Conservation (phyloP, 2,113 vertebrate species). For the Phrynosoma blainvillii region DNA sequence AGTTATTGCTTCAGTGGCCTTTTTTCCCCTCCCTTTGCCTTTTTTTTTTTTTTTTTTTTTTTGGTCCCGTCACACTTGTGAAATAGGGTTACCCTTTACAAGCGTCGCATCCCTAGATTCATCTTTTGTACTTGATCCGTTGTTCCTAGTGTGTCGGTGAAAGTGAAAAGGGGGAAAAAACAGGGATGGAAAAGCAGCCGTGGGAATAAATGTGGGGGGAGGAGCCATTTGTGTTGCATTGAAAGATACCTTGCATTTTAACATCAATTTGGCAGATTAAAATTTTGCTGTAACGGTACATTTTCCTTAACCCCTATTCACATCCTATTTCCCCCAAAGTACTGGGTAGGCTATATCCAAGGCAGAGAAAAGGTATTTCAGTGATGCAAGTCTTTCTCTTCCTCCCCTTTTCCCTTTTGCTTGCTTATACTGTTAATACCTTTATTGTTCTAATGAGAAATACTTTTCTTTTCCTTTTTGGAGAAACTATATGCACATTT, state of each 20-base stretch:
- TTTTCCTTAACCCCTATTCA: slow-evolving; percentile 76
- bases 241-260: slow-evolving; percentile 64
- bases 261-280: slow-evolving; percentile 72
- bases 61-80: slow-evolving; percentile 83
- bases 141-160: slow-evolving; percentile 78
- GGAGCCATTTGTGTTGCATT: slow-evolving; percentile 35
- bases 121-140: slow-evolving; percentile 80
- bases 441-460: slow-evolving; percentile 79
- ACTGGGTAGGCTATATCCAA: slow-evolving; percentile 64
- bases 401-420: background rate
- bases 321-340: slow-evolving; percentile 68
- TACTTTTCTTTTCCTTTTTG: slow-evolving; percentile 71
- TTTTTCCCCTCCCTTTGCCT: slow-evolving; percentile 69
- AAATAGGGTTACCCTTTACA: slow-evolving; percentile 87
- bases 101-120: slow-evolving; percentile 83
- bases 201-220: slow-evolving; percentile 58
- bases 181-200: slow-evolving; percentile 63
- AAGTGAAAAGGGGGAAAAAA: slow-evolving; percentile 77
- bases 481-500: slow-evolving; percentile 85
- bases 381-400: slow-evolving; percentile 71
- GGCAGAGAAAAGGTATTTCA: slow-evolving; percentile 73
- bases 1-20: slow-evolving; percentile 86
- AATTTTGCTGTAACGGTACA: slow-evolving; percentile 76
- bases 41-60: slow-evolving; percentile 73
- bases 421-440: slow-evolving; percentile 80